Evolutionary conservation across 2,113 vertebrate species (phyloP).

Genomic region (Abramis brama): DNA sequence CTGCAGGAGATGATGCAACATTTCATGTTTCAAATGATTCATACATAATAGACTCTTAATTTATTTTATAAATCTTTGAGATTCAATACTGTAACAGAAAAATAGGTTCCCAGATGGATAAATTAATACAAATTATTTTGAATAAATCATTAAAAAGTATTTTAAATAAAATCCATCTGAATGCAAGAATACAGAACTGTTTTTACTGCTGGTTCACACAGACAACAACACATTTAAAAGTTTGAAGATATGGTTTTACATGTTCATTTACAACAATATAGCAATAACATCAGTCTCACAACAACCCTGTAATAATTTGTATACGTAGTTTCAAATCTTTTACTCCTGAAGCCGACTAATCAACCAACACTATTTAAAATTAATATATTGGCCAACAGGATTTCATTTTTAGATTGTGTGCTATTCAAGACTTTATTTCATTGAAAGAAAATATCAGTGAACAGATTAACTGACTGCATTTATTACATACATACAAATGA

Average conservation of each 20-base stretch:
- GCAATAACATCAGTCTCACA: background rate
- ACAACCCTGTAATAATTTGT: background rate
- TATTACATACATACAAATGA: background rate
- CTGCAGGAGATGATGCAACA: constrained; percentile 28
- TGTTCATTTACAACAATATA: background rate
- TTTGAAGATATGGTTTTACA: background rate
- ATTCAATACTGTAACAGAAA: background rate
- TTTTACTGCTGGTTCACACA: background rate
- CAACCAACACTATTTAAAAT: background rate
- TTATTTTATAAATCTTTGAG: background rate
- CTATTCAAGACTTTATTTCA: background rate
- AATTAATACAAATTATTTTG: background rate
- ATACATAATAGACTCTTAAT: background rate
- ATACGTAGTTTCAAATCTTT: background rate
- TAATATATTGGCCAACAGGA: background rate
- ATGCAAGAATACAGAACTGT: background rate
- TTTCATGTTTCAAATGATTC: constrained; percentile 1
- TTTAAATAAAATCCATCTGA: no score
- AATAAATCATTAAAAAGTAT: no score
- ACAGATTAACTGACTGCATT: background rate
- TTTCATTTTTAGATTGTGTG: no score
- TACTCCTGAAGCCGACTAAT: background rate
- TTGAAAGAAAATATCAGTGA: background rate
- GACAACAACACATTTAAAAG: background rate
- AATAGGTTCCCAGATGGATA: background rate